phyloP scores from a whole-genome alignment of 2,888 invertebrate species.

The Drosophila monieri region DNA sequence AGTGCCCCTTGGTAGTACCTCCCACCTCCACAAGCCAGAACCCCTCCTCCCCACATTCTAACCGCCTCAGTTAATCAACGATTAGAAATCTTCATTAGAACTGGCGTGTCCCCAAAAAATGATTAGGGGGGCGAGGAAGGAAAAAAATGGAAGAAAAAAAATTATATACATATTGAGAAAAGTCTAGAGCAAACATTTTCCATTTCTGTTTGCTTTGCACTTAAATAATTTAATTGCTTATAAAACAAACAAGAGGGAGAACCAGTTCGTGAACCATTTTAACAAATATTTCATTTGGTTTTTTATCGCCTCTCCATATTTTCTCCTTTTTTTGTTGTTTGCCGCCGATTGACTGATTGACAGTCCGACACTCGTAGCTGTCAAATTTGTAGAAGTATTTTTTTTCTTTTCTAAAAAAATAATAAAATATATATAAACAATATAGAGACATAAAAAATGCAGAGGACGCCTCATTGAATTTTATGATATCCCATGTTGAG shows the following conservation, averaged over 20 bases:
- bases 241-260: conserved; percentile 66
- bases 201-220: conserved; percentile 73
- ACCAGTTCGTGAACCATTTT: conserved; percentile 31
- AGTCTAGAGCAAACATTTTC: conserved; percentile 30
- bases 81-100: conserved; percentile 72
- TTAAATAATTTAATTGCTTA: conserved; percentile 78
- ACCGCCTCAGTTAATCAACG: conserved; percentile 63
- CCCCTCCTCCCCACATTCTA: conserved; percentile 3
- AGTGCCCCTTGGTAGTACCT: conserved; percentile 6
- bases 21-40: conserved; percentile 24
- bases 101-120: conserved; percentile 54
- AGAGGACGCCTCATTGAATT: conserved; percentile 33
- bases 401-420: neutral
- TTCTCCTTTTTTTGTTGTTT: conserved; percentile 44
- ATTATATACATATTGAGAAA: neutral
- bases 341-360: conserved; percentile 76
- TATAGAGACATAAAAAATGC: neutral
- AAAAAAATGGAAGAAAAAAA: conserved; percentile 32
- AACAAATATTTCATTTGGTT: conserved; percentile 38
- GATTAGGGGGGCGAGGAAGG: conserved; percentile 8
- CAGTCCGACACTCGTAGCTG: conserved; percentile 82
- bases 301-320: conserved; percentile 23
- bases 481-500: conserved; percentile 60
- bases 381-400: conserved; percentile 63
- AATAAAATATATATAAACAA: neutral